phyloP scores from a whole-genome alignment of 2,113 vertebrate species.

The Bettongia penicillata region DNA sequence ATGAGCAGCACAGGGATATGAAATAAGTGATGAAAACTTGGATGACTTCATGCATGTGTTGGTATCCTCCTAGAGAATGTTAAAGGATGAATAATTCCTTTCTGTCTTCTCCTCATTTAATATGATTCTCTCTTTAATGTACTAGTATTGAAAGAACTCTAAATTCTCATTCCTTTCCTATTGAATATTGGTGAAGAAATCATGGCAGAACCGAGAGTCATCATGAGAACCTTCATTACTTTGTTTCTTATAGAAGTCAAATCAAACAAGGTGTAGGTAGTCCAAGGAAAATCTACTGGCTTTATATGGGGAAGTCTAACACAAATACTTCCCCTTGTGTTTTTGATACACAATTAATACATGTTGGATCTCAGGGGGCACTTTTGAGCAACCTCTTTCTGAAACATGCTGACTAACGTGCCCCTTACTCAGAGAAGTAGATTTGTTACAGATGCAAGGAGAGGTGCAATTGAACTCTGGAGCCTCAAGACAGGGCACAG shows the following conservation, averaged over 20 bases:
- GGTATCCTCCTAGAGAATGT: too few species aligned
- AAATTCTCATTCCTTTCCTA: background rate
- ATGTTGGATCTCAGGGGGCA: background rate
- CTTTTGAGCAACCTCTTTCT: background rate
- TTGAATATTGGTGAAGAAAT: background rate
- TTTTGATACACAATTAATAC: background rate
- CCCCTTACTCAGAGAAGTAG: background rate
- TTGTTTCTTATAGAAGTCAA: slow-evolving; percentile 19
- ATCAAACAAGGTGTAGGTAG: background rate
- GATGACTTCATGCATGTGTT: background rate
- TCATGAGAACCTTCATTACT: background rate
- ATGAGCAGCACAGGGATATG: background rate
- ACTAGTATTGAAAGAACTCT: background rate
- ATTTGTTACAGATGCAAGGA: background rate
- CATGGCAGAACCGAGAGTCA: background rate
- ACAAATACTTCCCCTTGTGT: background rate
- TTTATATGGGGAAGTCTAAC: background rate
- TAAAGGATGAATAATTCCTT: too few species aligned
- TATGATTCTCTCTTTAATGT: slow-evolving; percentile 1
- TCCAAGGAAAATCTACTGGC: background rate
- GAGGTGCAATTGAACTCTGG: too few species aligned
- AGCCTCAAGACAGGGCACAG: background rate
- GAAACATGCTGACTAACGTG: background rate
- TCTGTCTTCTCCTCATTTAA: background rate
- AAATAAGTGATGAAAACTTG: background rate